Base-by-base conservation (phyloP, 2,888 invertebrate species). In the Lasius fuliginosus region DNA sequence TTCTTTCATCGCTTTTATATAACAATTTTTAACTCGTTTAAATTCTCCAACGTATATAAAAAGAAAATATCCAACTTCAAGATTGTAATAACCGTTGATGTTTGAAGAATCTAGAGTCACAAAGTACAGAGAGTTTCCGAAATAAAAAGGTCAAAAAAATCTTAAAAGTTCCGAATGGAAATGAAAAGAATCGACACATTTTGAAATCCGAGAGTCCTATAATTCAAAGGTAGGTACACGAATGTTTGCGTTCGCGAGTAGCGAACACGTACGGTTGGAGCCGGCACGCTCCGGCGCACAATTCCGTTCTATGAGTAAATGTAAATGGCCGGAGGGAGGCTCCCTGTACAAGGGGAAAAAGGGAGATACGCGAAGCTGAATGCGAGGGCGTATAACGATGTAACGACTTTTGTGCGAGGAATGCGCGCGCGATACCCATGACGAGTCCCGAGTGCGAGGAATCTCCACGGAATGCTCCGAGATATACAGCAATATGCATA, bases 321-420 rank as follows among this genome's bases (percentile, higher is more conserved):
- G 60, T 79, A 71, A 71, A 81, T 81, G 73, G 73, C 73, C 73
- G 36, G 30, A 49, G 73, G 79, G 60, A 36, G 71, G 12, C 73
- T 53, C 46, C 46, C 30, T 46, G 60, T 60, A 46, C 58, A 42
- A 60, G 79, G 60, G 67, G 18, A 79, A 79, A 79, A 81, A 46
- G 73, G 46, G 33, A 62, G 62, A 73, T 62, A 62, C 46, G 46
- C 73, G 60, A 58, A 62, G 60, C 79, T 81, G 79, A 73, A 81
- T 73, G 79, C 73, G 73, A 62, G 68, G 71, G 73, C 73, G 79
- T 81, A 8, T 53, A 81, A 81, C 79, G 79, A 81, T 81, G 79
- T 81, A 81, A 81, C 79, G 79, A 81, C 79, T 81, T 81, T 81
- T 73, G 79, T 73, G 79, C 58, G 73, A 71, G 73, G 60, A 73